A percentile compares a stretch with the other conserved stretches of the same genome.
Evolutionary conservation across 2,888 invertebrate species (phyloP).

Genomic region (Microctonus brassicae): DNA sequence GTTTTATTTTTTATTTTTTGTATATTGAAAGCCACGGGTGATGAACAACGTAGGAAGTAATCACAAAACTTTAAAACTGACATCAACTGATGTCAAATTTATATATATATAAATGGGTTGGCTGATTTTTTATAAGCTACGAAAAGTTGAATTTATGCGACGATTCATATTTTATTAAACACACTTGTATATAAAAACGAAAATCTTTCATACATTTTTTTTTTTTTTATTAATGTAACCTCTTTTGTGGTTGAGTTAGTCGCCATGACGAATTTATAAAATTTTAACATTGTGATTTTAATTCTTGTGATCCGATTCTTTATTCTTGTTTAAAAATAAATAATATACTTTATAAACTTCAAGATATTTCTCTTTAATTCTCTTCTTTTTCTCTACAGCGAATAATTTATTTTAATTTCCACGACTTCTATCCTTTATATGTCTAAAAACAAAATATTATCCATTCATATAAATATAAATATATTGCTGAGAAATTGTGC

Average conservation of each 20-base stretch:
- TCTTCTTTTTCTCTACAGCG: background rate
- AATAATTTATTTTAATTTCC: background rate
- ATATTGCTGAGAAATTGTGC: no score
- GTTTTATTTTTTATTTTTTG: constrained; percentile 1
- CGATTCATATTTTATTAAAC: background rate
- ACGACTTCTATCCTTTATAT: background rate
- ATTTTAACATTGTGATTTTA: background rate
- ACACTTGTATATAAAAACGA: background rate
- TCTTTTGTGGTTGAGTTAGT: background rate
- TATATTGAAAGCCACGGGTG: constrained; percentile 10
- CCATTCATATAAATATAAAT: background rate
- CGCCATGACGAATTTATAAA: background rate
- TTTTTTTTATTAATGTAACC: background rate
- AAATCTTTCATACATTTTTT: background rate
- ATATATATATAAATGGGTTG: background rate
- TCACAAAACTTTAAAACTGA: constrained; percentile 17
- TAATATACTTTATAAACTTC: background rate
- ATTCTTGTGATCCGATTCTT: background rate
- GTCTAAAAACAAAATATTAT: background rate
- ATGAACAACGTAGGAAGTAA: constrained; percentile 22
- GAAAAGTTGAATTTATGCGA: constrained; percentile 2
- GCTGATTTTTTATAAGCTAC: background rate
- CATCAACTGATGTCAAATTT: constrained; percentile 4
- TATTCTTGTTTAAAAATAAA: background rate
- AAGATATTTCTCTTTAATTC: background rate